Base-by-base conservation (phyloP, 2,888 invertebrate genomes). In the Tiliacea aurago region DNA sequence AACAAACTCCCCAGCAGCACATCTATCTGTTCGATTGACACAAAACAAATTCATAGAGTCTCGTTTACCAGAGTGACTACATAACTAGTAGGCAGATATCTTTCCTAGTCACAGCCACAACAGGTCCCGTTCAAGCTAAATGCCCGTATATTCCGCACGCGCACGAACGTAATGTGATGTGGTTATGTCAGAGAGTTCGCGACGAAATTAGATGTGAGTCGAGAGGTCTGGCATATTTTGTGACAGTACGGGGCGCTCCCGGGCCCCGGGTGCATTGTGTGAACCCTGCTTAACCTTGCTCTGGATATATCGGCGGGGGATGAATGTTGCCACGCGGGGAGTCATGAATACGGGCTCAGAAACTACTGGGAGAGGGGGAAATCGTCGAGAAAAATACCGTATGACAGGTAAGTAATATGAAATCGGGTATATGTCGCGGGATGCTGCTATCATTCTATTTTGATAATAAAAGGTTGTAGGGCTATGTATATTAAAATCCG, bases 131-230 rank as follows among this genome's bases (percentile, higher is more conserved):
- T 20, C 33, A 62, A 51, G 63, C 20, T 63, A 61, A 11, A 0
- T 5, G 0, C 33, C 66, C 79, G 71, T 87, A 70, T 73, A 43
- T 75, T 69, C 13, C 33, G 9, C 2, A 33, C 43, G 73, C 73
- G 67, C 73, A 71, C 78, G 75, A 78, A 78, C 67, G 74, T 80
- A 86, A 88, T 84, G 87, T 86, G 87, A 84, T 80, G 83, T 83
- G 86, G 87, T 85, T 82, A 80, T 86, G 86, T 86, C 84, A 79
- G 78, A 65, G 80, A 78, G 86, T 73, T 81, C 84, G 84, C 81
- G 78, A 83, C 76, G 81, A 86, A 87, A 87, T 87, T 87, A 88
- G 81, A 84, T 84, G 87, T 69, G 81, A 79, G 78, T 76, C 68
- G 72, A 86, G 85, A 73, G 85, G 71, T 68, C 76, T 73, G 78